Percentiles rank a stretch among this genome's conserved stretches.
phyloP scores from a whole-genome alignment of 2,888 invertebrate genomes.

The Neuroscelio doddi region DNA sequence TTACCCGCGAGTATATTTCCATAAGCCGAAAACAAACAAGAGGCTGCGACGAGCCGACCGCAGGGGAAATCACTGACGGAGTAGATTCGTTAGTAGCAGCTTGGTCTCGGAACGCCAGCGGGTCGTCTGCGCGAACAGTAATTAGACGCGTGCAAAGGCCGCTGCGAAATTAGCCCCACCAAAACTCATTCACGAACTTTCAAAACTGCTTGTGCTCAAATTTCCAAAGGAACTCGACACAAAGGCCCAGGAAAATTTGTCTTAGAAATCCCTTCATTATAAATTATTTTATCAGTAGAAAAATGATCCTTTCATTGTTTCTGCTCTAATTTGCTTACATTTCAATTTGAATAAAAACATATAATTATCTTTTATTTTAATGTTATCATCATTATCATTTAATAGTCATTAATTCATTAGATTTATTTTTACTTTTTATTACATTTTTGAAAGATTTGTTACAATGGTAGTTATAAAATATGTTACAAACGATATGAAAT shows the following conservation, averaged over 20 bases:
- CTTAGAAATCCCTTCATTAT: constrained; percentile 11
- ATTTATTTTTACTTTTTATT: too few relatives aligned
- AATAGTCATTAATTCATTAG: too few relatives aligned
- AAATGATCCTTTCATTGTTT: too few relatives aligned
- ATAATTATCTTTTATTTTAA: too few relatives aligned
- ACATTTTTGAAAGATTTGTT: too few relatives aligned
- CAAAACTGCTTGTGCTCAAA: constrained; percentile 20
- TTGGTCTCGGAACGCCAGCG: constrained; percentile 31
- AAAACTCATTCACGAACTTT: constrained; percentile 31
- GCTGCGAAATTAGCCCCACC: constrained; percentile 36
- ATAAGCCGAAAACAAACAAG: constrained; percentile 64
- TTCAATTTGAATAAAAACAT: too few relatives aligned
- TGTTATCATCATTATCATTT: too few relatives aligned
- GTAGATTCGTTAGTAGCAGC: constrained; percentile 59
- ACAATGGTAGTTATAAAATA: too few relatives aligned
- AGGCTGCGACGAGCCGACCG: constrained; percentile 52
- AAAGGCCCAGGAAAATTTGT: constrained; percentile 18
- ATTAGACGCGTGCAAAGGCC: constrained; percentile 53
- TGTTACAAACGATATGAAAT: too few relatives aligned
- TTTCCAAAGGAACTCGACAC: constrained; percentile 24
- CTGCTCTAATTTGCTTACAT: too few relatives aligned
- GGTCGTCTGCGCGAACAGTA: constrained; percentile 45
- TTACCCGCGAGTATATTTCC: constrained; percentile 57
- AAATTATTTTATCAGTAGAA: too few relatives aligned
- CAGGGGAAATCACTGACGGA: constrained; percentile 64